Evolutionary conservation across 2,113 vertebrate species (phyloP).

Genomic region (Colius striatus): DNA sequence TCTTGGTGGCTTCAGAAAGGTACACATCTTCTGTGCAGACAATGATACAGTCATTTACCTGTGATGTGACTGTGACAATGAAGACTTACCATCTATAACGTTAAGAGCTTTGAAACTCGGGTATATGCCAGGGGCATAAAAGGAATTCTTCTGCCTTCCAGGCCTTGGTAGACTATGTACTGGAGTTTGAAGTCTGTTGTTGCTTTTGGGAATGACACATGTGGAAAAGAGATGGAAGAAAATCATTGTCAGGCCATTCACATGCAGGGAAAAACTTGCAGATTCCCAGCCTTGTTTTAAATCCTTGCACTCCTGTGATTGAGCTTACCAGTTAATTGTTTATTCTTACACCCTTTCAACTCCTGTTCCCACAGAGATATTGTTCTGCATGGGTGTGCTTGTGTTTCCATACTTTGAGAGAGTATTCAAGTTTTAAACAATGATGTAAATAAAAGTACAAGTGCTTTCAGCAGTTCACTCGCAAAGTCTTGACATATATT

Average conservation of each 20-base stretch:
- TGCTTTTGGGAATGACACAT: not conserved
- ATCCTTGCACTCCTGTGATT: not conserved
- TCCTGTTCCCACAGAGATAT: not conserved
- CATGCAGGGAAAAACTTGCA: not conserved
- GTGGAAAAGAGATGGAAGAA: not conserved
- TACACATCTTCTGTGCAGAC: not conserved
- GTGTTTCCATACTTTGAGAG: not conserved
- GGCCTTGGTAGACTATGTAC: fast-evolving
- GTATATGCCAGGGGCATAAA: not conserved
- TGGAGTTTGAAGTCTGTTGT: not conserved
- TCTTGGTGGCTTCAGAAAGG: not conserved
- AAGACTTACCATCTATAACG: not conserved
- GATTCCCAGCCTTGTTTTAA: not conserved
- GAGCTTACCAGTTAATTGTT: not conserved
- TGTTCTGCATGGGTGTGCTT: not conserved
- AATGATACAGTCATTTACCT: not conserved
- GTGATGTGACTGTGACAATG: not conserved
- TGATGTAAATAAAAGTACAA: not conserved
- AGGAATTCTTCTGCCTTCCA: not conserved
- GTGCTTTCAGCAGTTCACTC: not conserved
- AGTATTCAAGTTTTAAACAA: not conserved
- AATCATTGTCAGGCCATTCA: not conserved
- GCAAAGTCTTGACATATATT: not conserved
- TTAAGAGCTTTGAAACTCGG: not conserved
- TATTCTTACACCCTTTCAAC: not conserved